Base-by-base conservation (phyloP, 2,113 vertebrate species). In the Leptobrachium ailaonicum region DNA sequence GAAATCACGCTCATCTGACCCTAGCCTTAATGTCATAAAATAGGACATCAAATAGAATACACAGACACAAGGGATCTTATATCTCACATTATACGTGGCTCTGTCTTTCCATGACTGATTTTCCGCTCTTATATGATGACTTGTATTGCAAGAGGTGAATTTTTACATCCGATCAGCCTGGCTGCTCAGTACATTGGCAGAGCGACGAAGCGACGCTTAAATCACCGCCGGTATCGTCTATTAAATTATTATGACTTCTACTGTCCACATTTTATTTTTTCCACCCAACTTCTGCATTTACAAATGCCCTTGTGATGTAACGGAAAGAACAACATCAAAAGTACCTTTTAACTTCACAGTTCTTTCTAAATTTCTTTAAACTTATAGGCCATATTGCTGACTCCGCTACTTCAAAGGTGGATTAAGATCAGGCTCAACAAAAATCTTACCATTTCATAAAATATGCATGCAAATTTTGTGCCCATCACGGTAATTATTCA, bases 351-450 rank as follows among this genome's bases (percentile, higher is more conserved):
- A 93, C 90, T 92, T 89, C 6, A 73, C 89, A 88, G 91, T 92
- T 93, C 90, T 92, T 92, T 92, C 89, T 91, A 91, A 91, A 91
- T 90, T 90, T 92, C 91, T 92, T 93, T 92, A 93, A 91, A 93
- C 88, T 91, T 93, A 91, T 88, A 91, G 90, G 88, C 88, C 90
- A 91, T 92, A 92, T 86, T 90, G 87, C 88, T 91, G 87, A 88
- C 88, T 91, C 90, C 87, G 90, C 88, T 76, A 89, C 92, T 92
- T 94, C 91, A 92, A 94, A 94, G 91, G 85, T 90, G 87, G 87
- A 92, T 89, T 86, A 89, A 89, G 91, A 90, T 91, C 89, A 92
- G 87, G 86, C 82, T 84, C 86, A 87, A 91, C 85, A 90, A 91
- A 91, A 89, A 91, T 86, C 85, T 89, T 89, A 87, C 86, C 85